phyloP scores from a whole-genome alignment of 1,140 invertebrate genomes.

The Ceratitis capitata region DNA sequence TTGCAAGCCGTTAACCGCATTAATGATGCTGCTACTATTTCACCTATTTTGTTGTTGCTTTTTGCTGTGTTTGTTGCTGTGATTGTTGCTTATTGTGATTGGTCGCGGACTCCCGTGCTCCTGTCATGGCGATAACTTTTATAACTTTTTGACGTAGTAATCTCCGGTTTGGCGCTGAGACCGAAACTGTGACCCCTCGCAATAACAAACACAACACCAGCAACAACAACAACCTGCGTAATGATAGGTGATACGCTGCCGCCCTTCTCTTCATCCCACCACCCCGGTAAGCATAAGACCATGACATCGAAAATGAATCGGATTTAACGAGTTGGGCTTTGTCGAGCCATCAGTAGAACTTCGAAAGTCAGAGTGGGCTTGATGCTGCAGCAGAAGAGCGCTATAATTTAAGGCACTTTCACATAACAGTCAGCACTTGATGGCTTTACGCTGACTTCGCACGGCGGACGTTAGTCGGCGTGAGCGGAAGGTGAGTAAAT shows the following conservation, averaged over 20 bases:
- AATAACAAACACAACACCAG: neutral
- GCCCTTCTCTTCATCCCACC: neutral
- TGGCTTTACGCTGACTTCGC: neutral
- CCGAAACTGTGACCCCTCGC: neutral
- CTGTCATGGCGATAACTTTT: neutral
- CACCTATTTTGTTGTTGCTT: neutral
- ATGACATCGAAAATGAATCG: neutral
- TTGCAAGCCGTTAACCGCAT: neutral
- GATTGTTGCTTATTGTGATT: neutral
- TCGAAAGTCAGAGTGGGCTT: neutral
- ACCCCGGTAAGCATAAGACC: neutral
- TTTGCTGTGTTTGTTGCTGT: neutral
- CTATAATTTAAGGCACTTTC: neutral
- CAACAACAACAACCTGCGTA: neutral
- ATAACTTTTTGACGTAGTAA: conserved; percentile 13
- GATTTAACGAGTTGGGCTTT: neutral
- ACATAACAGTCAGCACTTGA: neutral
- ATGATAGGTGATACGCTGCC: neutral
- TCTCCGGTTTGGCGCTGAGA: neutral
- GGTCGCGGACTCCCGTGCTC: neutral
- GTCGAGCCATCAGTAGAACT: neutral
- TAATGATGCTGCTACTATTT: neutral
- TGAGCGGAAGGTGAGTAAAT: neutral
- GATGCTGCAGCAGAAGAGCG: neutral
- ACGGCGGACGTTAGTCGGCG: neutral